Evolutionary conservation across 1,140 invertebrate genomes (phyloP).

Genomic region (Phthorimaea operculella): DNA sequence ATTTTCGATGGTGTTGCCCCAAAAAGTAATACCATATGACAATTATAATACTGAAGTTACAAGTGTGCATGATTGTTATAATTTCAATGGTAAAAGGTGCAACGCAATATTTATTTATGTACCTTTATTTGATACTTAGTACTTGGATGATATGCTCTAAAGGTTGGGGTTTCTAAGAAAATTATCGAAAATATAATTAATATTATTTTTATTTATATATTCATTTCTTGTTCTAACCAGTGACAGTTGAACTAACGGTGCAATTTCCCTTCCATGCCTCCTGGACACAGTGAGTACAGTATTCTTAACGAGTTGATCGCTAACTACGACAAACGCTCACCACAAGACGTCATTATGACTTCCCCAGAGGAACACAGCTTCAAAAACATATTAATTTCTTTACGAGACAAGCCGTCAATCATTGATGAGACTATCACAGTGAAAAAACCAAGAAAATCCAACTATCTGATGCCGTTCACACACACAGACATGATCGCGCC

Average conservation of each 20-base stretch:
- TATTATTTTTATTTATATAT: no score
- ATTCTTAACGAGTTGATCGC: conserved; percentile 36
- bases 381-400: conserved; percentile 58
- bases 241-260: conserved; percentile 29
- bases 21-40: no score
- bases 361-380: conserved; percentile 53
- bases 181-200: no score
- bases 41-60: no score
- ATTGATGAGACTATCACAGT: conserved; percentile 49
- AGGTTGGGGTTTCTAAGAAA: no score
- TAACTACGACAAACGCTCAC: conserved; percentile 47
- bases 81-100: no score
- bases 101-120: no score
- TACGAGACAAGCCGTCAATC: conserved; percentile 48
- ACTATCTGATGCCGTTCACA: conserved; percentile 36
- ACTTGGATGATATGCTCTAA: no score
- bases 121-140: no score
- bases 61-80: no score
- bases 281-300: conserved; percentile 57
- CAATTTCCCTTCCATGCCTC: conserved; percentile 43
- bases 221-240: no score
- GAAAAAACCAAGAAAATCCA: conserved; percentile 41
- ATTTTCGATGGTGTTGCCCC: no score
- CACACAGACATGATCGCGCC: conserved; percentile 50
- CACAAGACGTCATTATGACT: conserved; percentile 46